These are phyloP conservation scores for Mandrillus leucophaeus DNA, from an alignment of 2,113 vertebrate species.

Conservation along the genomic window DNA sequence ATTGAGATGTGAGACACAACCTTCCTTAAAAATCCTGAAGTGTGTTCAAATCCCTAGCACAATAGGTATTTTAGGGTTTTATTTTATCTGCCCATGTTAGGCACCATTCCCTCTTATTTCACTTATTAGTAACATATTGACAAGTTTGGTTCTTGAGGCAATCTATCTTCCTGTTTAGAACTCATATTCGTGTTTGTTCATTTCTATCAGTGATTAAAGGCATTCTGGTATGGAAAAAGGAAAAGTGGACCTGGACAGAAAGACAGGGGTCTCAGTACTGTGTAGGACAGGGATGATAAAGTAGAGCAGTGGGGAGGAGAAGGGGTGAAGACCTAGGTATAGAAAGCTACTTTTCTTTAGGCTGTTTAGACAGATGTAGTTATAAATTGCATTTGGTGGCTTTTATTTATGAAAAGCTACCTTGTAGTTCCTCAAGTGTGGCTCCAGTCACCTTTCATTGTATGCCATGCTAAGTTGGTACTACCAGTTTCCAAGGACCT, in stretches of 20 bases:
- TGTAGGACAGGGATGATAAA: neutral
- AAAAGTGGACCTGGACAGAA: slow-evolving; percentile 16
- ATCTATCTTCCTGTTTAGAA: neutral
- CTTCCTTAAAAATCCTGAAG: slow-evolving; percentile 28
- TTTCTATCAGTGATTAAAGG: neutral
- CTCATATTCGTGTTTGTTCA: neutral
- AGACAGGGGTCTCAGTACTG: neutral
- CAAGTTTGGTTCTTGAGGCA: slow-evolving; percentile 6
- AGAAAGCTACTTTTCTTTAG: slow-evolving; percentile 47
- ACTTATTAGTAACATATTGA: neutral
- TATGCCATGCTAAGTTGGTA: neutral
- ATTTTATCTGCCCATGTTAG: neutral
- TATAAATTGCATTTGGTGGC: slow-evolving; percentile 9
- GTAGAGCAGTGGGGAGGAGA: too few relatives aligned
- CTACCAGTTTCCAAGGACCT: neutral
- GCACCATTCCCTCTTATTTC: neutral
- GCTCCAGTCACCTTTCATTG: neutral
- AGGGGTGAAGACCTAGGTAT: neutral
- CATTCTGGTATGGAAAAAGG: neutral
- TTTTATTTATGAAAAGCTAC: slow-evolving; percentile 23
- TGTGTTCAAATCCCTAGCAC: neutral
- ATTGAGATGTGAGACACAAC: slow-evolving; percentile 15
- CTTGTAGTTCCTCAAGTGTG: neutral
- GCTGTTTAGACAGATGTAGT: neutral
- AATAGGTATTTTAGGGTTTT: neutral